Evolutionary conservation across 2,113 vertebrate genomes (phyloP).

Genomic region (Gasterosteus nipponicus): DNA sequence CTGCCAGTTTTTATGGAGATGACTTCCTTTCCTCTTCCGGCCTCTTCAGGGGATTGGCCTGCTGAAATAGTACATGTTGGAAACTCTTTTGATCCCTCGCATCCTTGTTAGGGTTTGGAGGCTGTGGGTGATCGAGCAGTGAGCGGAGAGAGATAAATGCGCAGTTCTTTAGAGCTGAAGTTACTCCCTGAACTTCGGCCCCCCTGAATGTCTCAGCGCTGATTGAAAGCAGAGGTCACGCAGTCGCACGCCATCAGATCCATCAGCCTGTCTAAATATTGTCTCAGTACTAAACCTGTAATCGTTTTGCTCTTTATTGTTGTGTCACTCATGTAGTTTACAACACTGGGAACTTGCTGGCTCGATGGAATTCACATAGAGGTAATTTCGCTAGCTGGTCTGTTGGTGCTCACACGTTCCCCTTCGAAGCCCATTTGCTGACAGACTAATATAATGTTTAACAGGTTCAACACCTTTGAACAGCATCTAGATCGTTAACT

Average conservation of each 20-base stretch:
- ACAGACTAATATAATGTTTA: too few species aligned
- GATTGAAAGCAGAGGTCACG: slow-evolving; percentile 21
- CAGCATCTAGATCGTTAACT: too few species aligned
- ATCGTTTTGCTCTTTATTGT: neutral
- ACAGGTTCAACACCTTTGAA: too few species aligned
- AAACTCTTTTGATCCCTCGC: slow-evolving; percentile 53
- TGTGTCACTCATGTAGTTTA: neutral
- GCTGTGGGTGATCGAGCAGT: slow-evolving; percentile 33
- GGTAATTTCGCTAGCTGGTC: neutral
- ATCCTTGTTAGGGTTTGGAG: slow-evolving; percentile 39
- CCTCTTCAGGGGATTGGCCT: neutral
- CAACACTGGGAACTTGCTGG: neutral
- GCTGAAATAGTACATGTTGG: neutral
- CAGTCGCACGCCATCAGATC: slow-evolving; percentile 4
- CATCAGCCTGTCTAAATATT: slow-evolving; percentile 1
- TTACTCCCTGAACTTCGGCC: slow-evolving; percentile 55
- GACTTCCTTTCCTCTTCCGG: slow-evolving; percentile 15
- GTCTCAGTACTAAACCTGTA: neutral
- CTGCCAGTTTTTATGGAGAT: slow-evolving; percentile 32
- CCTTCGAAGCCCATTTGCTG: too few species aligned
- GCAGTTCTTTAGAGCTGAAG: slow-evolving; percentile 56
- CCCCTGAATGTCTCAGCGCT: neutral
- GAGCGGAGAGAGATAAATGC: slow-evolving; percentile 43
- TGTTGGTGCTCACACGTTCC: neutral
- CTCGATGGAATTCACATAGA: neutral